phyloP scores from a whole-genome alignment of 2,888 invertebrate species.

The Agrotis segetum region DNA sequence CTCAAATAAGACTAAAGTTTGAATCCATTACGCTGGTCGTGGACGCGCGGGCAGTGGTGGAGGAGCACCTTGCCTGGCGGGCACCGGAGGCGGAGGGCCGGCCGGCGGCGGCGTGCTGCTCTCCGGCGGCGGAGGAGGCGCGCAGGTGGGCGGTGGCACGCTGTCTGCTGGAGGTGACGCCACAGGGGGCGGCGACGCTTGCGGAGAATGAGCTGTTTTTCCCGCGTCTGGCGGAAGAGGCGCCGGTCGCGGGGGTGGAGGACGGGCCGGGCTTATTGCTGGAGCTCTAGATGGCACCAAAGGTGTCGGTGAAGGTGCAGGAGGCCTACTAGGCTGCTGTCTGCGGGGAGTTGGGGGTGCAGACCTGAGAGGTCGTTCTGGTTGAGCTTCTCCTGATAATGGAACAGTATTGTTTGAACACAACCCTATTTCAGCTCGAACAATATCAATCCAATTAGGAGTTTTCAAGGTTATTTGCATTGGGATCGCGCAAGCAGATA shows the following conservation, averaged over 20 bases:
- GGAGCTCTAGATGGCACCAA: constrained; percentile 86
- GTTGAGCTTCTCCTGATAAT: constrained; percentile 89
- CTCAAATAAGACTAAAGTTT: constrained; percentile 28
- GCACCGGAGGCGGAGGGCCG: constrained; percentile 87
- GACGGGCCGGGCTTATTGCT: constrained; percentile 87
- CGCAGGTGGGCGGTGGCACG: constrained; percentile 92
- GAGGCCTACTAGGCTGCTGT: constrained; percentile 91
- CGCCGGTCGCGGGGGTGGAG: constrained; percentile 92
- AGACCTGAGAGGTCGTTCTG: constrained; percentile 83
- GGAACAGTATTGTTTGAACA: constrained; percentile 97
- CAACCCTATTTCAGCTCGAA: constrained; percentile 95
- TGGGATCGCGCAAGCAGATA: constrained; percentile 92
- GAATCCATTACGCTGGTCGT: constrained; percentile 73
- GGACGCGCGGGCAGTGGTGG: constrained; percentile 93
- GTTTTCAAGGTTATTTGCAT: constrained; percentile 95
- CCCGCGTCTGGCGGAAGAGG: constrained; percentile 89
- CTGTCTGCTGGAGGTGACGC: constrained; percentile 90
- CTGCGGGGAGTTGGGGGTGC: constrained; percentile 88
- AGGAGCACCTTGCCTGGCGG: constrained; percentile 91
- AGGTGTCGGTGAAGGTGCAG: constrained; percentile 91
- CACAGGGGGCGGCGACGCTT: constrained; percentile 84
- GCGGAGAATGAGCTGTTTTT: constrained; percentile 79
- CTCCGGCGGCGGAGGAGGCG: constrained; percentile 89
- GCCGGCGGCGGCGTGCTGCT: constrained; percentile 79
- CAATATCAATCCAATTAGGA: constrained; percentile 95